These are phyloP conservation scores for Strix occidentalis DNA, from an alignment of 2,797 vertebrate species.

Conservation along the genomic window DNA sequence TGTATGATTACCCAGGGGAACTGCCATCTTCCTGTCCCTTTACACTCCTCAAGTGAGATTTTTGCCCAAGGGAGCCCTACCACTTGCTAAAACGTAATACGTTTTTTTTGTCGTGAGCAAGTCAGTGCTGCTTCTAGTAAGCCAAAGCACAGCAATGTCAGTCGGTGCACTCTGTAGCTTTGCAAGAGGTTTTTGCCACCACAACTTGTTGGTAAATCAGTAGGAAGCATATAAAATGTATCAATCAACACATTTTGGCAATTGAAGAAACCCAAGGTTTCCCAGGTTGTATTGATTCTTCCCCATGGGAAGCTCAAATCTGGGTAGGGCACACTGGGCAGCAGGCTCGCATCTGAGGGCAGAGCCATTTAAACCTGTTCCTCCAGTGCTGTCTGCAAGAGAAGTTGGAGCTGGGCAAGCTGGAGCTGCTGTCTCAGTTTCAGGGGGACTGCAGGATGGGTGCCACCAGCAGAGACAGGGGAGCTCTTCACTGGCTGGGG, in stretches of 20 bases:
- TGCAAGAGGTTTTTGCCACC: background rate
- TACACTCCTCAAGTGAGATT: background rate
- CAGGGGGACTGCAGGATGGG: background rate
- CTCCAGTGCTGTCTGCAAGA: fast-evolving
- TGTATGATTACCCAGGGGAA: background rate
- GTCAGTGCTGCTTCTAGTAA: background rate
- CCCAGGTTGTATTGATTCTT: background rate
- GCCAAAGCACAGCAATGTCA: background rate
- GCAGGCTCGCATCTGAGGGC: background rate
- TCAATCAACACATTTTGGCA: background rate
- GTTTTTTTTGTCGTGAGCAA: background rate
- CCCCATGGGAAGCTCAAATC: background rate
- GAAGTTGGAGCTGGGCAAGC: background rate
- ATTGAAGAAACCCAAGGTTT: background rate
- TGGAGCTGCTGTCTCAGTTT: background rate
- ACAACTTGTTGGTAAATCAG: background rate
- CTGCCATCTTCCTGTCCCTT: background rate
- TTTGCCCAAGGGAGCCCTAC: background rate
- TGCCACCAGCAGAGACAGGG: background rate
- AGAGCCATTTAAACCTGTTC: background rate
- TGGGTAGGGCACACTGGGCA: background rate
- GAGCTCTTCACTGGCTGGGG: background rate
- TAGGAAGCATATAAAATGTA: background rate
- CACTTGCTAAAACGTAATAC: background rate
- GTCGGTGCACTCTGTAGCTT: background rate